Evolutionary conservation across 2,888 invertebrate genomes (phyloP).

Genomic region (Malachius bipustulatus): DNA sequence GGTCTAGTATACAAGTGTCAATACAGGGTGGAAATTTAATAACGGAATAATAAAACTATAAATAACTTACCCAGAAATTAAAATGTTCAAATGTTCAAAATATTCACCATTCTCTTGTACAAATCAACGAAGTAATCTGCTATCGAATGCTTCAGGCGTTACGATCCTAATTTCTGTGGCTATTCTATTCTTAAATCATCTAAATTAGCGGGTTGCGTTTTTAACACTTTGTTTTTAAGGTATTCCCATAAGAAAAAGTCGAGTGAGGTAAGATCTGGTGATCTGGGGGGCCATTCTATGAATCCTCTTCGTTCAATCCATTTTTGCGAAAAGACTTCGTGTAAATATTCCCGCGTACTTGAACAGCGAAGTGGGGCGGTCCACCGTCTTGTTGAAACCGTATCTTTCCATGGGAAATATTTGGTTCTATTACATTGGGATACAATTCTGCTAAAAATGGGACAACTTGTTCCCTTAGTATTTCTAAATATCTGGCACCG

Average conservation of each 20-base stretch:
- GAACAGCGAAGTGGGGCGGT: constrained; percentile 3
- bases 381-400: constrained; percentile 2
- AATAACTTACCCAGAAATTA: too few species aligned
- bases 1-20: too few species aligned
- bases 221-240: neutral
- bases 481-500: constrained; percentile 1
- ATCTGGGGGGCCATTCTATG: constrained; percentile 1
- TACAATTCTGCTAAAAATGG: constrained; percentile 1
- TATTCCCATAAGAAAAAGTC: constrained; percentile 3
- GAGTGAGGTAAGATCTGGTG: constrained; percentile 1
- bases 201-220: constrained; percentile 2
- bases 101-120: neutral
- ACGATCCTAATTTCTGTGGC: constrained; percentile 2
- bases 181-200: constrained; percentile 2
- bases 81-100: constrained; percentile 2
- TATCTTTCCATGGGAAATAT: constrained; percentile 3
- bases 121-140: constrained; percentile 3
- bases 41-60: too few species aligned
- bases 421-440: neutral
- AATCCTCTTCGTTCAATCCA: constrained; percentile 2
- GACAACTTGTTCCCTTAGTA: constrained; percentile 3
- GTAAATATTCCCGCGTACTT: constrained; percentile 3
- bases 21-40: too few species aligned
- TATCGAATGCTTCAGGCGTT: neutral
- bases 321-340: constrained; percentile 2